Evolutionary conservation across 2,113 vertebrate species (phyloP).

Genomic region (Trachemys scripta): DNA sequence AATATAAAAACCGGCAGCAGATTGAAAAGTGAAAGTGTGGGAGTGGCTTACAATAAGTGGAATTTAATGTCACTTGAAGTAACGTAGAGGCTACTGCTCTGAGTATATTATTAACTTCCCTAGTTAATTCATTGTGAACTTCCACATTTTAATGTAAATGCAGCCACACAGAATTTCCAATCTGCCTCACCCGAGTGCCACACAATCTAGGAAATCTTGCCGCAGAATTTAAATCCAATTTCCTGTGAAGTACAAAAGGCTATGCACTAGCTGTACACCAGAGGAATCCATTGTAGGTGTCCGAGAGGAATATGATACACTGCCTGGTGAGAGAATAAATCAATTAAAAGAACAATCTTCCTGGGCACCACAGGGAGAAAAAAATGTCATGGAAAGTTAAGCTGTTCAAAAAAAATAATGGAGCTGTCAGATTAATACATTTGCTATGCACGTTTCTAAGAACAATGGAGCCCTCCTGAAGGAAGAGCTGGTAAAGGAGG

Average conservation of each 20-base stretch:
- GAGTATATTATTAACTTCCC: not conserved
- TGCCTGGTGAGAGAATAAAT: conserved; percentile 11
- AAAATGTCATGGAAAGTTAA: not conserved
- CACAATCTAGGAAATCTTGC: conserved; percentile 29
- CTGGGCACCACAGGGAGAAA: not conserved
- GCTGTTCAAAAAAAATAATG: not conserved
- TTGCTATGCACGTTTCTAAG: not conserved
- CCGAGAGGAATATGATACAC: not conserved
- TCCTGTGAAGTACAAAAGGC: conserved; percentile 30
- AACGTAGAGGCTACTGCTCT: not conserved
- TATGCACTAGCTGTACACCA: not conserved
- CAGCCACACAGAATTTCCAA: not conserved
- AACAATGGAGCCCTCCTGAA: not conserved
- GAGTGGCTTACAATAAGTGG: not conserved
- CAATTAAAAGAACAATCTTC: not conserved
- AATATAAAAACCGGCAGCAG: not conserved
- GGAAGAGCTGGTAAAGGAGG: not conserved
- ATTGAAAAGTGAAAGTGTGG: not conserved
- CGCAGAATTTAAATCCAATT: conserved; percentile 51
- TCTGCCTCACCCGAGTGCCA: not conserved
- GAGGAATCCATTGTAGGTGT: conserved; percentile 16
- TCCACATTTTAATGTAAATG: not conserved
- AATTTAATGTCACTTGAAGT: not conserved
- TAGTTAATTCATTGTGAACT: not conserved
- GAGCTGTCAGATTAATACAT: conserved; percentile 22